These are phyloP conservation scores for Apodemus agrarius DNA, from an alignment of 2,797 vertebrate species.

Conservation along the genomic window DNA sequence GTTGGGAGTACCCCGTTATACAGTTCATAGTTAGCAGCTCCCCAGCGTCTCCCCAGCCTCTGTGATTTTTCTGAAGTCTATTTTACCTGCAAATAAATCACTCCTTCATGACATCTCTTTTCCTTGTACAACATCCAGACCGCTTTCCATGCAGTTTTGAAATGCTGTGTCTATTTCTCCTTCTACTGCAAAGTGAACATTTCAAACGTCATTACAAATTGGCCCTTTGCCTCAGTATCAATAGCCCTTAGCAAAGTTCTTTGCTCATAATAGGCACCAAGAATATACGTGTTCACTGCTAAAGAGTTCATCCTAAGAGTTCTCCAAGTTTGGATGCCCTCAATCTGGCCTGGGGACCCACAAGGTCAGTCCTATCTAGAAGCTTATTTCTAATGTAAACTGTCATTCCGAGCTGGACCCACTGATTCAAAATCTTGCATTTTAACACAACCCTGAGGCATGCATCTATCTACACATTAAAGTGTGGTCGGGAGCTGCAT, in stretches of 20 bases:
- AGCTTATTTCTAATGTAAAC: neutral
- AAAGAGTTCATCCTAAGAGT: neutral
- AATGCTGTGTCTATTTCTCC: neutral
- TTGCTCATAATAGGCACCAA: neutral
- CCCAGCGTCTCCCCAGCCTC: neutral
- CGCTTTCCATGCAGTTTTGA: conserved; percentile 14
- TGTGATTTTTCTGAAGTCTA: conserved; percentile 34
- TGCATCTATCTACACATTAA: neutral
- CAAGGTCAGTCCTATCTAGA: neutral
- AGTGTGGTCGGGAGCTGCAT: neutral
- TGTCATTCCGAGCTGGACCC: neutral
- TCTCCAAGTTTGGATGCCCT: neutral
- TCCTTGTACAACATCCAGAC: neutral
- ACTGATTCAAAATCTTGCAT: neutral
- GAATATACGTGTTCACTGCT: neutral
- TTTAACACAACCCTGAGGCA: neutral
- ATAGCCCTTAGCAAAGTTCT: neutral
- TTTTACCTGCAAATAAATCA: neutral
- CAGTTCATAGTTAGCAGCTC: neutral
- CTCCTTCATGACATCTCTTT: neutral
- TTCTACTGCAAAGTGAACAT: conserved; percentile 1
- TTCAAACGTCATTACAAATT: conserved; percentile 1
- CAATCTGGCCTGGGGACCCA: neutral
- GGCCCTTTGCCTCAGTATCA: neutral
- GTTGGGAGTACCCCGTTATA: neutral